Percentiles rank a stretch among this genome's conserved stretches.
Conservation (phyloP, 2,888 invertebrate species). For the Cactoblastis cactorum region DNA sequence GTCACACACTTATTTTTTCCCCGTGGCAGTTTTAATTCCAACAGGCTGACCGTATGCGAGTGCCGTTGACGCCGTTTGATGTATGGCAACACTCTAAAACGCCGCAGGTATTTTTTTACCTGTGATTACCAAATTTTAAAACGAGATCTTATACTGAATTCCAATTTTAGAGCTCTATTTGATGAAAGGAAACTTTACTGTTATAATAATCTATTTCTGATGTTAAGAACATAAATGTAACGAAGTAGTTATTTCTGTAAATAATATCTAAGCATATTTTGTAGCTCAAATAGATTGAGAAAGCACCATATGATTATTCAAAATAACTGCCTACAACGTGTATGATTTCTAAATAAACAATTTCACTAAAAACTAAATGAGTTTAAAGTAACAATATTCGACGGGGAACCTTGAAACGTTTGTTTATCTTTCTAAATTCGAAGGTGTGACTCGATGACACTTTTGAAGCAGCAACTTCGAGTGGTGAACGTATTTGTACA, state of each 20-base stretch:
- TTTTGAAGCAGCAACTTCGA: conserved; percentile 32
- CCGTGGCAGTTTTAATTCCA: conserved; percentile 72
- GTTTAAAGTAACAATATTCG: not conserved
- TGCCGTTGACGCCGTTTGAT: conserved; percentile 58
- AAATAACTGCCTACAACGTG: no score
- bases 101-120: conserved; percentile 38
- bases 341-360: not conserved
- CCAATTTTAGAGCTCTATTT: no score
- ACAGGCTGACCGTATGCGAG: conserved; percentile 61
- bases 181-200: no score
- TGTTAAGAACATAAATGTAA: no score
- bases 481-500: conserved; percentile 40
- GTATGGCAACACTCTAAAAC: conserved; percentile 55
- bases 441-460: conserved; percentile 29
- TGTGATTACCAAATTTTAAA: conserved; percentile 16
- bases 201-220: no score
- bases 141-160: not conserved
- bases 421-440: conserved; percentile 21
- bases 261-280: no score
- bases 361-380: not conserved
- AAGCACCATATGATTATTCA: no score
- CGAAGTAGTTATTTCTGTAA: no score
- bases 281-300: no score
- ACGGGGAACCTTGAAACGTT: not conserved
- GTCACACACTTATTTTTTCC: conserved; percentile 71